A percentile compares a stretch with the other conserved stretches of the same genome.
These are phyloP conservation scores for Dolichoris vasculosae DNA, from an alignment of 1,140 invertebrate species.

Conservation along the genomic window DNA sequence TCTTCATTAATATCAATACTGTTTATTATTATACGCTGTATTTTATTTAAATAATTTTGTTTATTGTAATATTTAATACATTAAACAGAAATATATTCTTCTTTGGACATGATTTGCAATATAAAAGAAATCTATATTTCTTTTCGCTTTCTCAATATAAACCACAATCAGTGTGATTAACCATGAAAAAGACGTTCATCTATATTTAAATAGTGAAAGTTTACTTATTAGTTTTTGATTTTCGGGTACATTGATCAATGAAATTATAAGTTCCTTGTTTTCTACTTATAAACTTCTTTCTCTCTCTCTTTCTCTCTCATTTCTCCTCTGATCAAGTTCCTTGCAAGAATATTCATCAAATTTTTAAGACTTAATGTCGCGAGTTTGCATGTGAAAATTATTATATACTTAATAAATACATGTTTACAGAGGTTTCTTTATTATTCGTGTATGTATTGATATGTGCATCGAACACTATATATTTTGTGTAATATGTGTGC, in stretches of 20 bases:
- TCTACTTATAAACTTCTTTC: not conserved
- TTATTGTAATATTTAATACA: not conserved
- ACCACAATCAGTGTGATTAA: not conserved
- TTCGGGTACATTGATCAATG: not conserved
- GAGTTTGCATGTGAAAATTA: not conserved
- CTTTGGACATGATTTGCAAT: not conserved
- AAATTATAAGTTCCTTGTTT: slow-evolving; percentile 3
- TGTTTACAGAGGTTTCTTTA: slow-evolving; percentile 5
- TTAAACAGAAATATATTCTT: not conserved
- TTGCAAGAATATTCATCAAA: not conserved
- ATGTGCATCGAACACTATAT: not conserved
- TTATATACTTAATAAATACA: not conserved
- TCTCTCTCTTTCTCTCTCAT: not conserved
- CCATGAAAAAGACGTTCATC: not conserved
- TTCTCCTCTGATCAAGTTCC: too few relatives aligned
- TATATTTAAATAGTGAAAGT: slow-evolving; percentile 31
- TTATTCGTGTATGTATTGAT: not conserved
- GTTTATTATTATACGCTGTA: too few relatives aligned
- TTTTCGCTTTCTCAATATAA: not conserved
- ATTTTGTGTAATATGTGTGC: too few relatives aligned
- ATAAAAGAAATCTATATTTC: not conserved
- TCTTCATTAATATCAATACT: too few relatives aligned
- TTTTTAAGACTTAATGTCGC: slow-evolving; percentile 41
- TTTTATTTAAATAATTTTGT: not conserved
- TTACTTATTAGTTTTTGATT: slow-evolving; percentile 30